These are phyloP conservation scores for Spondyliosoma cantharus DNA, from an alignment of 2,797 vertebrate species.

Conservation along the genomic window DNA sequence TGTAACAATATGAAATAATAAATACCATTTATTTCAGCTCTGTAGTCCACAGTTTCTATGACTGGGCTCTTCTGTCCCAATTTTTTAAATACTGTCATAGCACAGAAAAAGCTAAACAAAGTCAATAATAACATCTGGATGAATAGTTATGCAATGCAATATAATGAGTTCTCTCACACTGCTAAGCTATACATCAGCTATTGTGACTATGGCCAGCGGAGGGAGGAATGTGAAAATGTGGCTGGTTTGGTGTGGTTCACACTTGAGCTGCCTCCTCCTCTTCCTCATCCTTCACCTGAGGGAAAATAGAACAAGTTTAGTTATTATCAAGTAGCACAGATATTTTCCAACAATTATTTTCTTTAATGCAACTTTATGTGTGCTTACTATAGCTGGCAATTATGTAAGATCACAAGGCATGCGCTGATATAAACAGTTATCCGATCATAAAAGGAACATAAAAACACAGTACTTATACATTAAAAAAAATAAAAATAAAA, in stretches of 20 bases:
- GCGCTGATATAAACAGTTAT: background rate
- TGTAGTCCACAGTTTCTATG: conserved; percentile 6
- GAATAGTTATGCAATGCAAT: conserved; percentile 13
- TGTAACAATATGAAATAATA: conserved; percentile 61
- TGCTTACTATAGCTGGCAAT: background rate
- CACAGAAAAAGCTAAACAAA: conserved; percentile 11
- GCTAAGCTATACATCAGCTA: conserved; percentile 1
- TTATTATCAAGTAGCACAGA: background rate
- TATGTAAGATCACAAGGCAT: background rate
- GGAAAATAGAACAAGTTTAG: background rate
- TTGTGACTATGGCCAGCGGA: background rate
- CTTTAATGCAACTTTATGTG: background rate
- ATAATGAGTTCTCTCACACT: conserved; percentile 14
- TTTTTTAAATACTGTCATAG: conserved; percentile 33
- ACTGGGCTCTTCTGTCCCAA: background rate
- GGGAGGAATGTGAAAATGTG: conserved; percentile 55
- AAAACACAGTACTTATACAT: too few species aligned
- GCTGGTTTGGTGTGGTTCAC: conserved; percentile 51
- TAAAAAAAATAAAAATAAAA: too few species aligned
- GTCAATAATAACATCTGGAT: conserved; percentile 22
- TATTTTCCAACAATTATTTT: background rate
- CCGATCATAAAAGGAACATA: too few species aligned
- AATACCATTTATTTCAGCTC: conserved; percentile 43
- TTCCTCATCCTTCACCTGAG: conserved; percentile 84
- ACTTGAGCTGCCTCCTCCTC: conserved; percentile 73